Evolutionary conservation across 1,140 invertebrate species (phyloP), one percentile per base, ranked within the genome.

Genomic region (Heliothis subflexa): DNA sequence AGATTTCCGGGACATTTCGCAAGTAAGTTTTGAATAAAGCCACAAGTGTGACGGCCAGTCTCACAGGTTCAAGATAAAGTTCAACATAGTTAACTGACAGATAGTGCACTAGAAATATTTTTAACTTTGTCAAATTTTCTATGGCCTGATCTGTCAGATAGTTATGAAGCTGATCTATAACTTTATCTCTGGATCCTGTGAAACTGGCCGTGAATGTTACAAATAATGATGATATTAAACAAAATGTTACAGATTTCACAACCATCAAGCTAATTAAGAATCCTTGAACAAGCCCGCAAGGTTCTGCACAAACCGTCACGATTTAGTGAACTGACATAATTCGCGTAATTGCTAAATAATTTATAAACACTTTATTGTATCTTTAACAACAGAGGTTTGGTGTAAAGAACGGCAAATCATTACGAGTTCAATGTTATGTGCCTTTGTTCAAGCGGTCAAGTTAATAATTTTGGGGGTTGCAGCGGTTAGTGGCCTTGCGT

Each of bases 211-310:
- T 14, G 13, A n/a, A 52, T 52, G 5, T 52, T 52, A 3, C 0
- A 52, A 33, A 33, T 33, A 33, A 33, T 33, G 33, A 33, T 33
- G 33, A 33, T 33, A 33, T 3, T 33, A 7, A n/a, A n/a, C n/a
- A 33, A 33, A 33, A 33, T 33, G 33, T 33, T 2, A 68, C 11
- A 13, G 21, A 52, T 68, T 68, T 68, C 64, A 68, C 47, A 68
- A 68, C 4, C 28, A 33, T 33, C 13, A 52, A 33, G 45, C 49
- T 66, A 62, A 12, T 13, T 33, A 18, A 49, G 18, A n/a, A 18
- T 50, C 64, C 64, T 68, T 68, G 64, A 68, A 62, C 33, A 52
- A 68, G n/a, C 14, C 50, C 5, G 21, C 47, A 68, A 68, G 64
- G 64, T 68, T 68, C 14, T 50, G 18, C 13, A 21, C 47, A 21